Conservation (phyloP, 2,888 invertebrate genomes). For the Tuta absoluta region DNA sequence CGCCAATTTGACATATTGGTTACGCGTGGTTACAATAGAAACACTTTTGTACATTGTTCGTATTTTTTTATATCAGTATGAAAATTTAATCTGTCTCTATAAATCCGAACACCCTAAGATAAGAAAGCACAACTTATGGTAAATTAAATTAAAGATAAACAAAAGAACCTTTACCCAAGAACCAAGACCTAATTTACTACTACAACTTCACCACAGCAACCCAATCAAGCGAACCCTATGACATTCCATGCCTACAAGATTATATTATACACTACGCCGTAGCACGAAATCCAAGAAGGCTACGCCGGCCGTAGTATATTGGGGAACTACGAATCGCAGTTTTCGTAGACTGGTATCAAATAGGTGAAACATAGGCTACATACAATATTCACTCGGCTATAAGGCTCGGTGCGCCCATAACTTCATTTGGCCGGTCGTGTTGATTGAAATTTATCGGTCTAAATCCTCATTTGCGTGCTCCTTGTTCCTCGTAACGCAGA, state of each 20-base stretch:
- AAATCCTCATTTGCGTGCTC: slow-evolving; percentile 30
- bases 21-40: no score
- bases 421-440: slow-evolving; percentile 27
- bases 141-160: neutral
- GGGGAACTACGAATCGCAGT: neutral
- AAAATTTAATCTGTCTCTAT: no score
- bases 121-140: no score
- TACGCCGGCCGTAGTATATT: neutral
- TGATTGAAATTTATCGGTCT: slow-evolving; percentile 32
- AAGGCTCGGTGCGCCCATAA: slow-evolving; percentile 26
- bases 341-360: neutral
- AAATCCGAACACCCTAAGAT: no score
- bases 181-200: neutral
- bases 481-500: slow-evolving; percentile 24
- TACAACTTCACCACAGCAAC: neutral
- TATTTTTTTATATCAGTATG: no score
- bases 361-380: slow-evolving; percentile 14
- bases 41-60: no score
- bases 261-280: neutral
- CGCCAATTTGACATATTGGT: no score
- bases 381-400: slow-evolving; percentile 25
- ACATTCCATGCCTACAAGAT: neutral
- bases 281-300: neutral
- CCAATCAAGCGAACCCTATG: slow-evolving; percentile 17
- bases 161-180: no score